Percentiles rank a stretch among this genome's conserved stretches.
Conservation (phyloP, 2,113 vertebrate genomes). For the Dicerorhinus sumatrensis region DNA sequence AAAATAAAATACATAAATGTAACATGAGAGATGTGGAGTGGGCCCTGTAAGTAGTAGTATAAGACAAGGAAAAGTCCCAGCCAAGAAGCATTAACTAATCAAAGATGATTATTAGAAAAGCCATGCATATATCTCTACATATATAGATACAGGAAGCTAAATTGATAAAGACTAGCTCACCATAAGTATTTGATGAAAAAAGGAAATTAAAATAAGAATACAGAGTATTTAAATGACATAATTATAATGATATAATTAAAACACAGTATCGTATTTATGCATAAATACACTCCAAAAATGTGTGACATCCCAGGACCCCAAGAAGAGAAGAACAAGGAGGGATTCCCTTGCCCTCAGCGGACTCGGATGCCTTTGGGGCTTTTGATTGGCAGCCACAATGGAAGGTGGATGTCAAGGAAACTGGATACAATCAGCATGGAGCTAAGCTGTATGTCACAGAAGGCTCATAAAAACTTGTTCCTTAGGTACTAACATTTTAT, state of each 20-base stretch:
- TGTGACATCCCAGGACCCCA: not conserved
- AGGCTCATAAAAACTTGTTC: not conserved
- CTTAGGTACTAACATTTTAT: not conserved
- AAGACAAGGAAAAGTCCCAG: not conserved
- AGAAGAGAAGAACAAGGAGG: not conserved
- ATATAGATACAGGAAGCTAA: not conserved
- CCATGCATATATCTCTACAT: not conserved
- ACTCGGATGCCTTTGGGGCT: not conserved
- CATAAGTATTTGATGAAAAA: not conserved
- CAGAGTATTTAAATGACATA: not conserved
- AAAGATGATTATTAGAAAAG: not conserved
- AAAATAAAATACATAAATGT: not conserved
- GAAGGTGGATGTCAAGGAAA: not conserved
- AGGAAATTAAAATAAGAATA: not conserved
- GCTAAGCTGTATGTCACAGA: not conserved
- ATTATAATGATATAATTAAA: not conserved
- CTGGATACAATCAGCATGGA: not conserved
- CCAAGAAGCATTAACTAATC: not conserved
- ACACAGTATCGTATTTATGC: not conserved
- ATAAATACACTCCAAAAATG: not conserved
- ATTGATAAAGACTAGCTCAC: not conserved
- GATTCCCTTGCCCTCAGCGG: rapidly evolving
- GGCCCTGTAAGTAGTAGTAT: not conserved
- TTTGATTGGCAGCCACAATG: not conserved
- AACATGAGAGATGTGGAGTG: not conserved